These are phyloP conservation scores for Phalacrocorax brasilianus DNA, from an alignment of 2,113 vertebrate species.

Conservation along the genomic window DNA sequence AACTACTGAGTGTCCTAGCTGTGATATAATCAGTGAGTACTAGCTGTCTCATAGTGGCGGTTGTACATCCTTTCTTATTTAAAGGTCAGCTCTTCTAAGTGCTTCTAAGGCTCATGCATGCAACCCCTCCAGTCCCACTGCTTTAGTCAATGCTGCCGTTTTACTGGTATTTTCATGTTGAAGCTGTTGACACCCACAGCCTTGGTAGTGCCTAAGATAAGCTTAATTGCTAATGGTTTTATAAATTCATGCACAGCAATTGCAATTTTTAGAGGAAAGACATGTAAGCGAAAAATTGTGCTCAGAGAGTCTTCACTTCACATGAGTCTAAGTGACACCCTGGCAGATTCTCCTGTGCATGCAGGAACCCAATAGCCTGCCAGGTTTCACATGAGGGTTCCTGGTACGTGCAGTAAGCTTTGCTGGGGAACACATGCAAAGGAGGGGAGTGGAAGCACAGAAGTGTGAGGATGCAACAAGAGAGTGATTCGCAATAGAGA, in stretches of 20 bases:
- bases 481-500: not conserved
- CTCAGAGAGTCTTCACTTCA: not conserved
- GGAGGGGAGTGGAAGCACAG: not conserved
- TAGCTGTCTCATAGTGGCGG: not conserved
- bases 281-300: not conserved
- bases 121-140: not conserved
- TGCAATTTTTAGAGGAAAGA: not conserved
- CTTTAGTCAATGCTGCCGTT: not conserved
- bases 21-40: not conserved
- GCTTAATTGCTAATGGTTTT: not conserved
- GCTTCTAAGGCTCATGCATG: accelerated
- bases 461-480: not conserved
- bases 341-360: not conserved
- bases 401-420: not conserved
- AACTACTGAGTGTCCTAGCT: not conserved
- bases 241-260: not conserved
- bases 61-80: not conserved
- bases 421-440: not conserved
- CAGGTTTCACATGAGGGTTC: not conserved
- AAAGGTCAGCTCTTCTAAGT: not conserved
- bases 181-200: not conserved
- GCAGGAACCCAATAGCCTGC: not conserved
- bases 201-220: not conserved
- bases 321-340: not conserved
- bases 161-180: not conserved